Conservation (phyloP, 2,888 invertebrate genomes). For the Copidosoma aretas region DNA sequence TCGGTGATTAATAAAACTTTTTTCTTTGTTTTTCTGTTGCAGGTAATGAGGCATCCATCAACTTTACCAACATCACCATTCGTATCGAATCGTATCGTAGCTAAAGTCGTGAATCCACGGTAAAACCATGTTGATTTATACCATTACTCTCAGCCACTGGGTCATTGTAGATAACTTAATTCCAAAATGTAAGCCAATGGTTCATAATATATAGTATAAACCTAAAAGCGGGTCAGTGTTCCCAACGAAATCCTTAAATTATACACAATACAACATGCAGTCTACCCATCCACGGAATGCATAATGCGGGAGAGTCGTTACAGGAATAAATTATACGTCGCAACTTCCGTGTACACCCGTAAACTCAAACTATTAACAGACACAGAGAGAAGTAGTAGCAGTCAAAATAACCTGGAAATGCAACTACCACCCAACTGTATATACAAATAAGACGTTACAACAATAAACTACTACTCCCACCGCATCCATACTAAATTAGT, state of each 20-base stretch:
- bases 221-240: no score
- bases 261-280: no score
- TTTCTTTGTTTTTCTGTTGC: conserved; percentile 18
- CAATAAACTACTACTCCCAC: not conserved
- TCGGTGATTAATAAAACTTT: no score
- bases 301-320: no score
- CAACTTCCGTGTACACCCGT: not conserved
- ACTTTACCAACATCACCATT: not conserved
- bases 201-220: not conserved
- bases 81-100: not conserved
- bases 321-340: no score
- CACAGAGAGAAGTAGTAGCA: not conserved
- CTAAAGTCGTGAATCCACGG: not conserved
- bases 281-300: not conserved
- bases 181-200: not conserved
- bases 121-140: not conserved
- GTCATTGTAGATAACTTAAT: no score
- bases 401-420: no score
- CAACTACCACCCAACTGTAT: no score
- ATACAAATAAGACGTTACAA: not conserved
- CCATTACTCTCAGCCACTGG: not conserved
- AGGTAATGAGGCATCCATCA: conserved; percentile 16
- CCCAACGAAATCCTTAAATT: no score
- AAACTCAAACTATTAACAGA: not conserved
- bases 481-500: not conserved